Evolutionary conservation across 2,888 invertebrate genomes (phyloP).

Genomic region (Papilio gigon): DNA sequence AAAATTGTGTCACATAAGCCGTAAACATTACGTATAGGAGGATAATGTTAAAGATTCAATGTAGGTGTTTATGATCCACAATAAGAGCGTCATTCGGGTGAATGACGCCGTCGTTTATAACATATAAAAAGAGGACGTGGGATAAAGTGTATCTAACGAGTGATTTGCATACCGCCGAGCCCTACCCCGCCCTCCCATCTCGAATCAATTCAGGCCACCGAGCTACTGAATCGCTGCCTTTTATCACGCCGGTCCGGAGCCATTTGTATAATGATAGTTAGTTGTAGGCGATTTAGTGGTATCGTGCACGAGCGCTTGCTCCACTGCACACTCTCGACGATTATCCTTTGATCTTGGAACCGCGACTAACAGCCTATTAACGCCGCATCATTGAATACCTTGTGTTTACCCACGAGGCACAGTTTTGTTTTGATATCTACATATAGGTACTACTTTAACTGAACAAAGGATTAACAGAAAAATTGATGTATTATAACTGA

Average conservation of each 20-base stretch:
- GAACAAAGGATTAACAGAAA: neutral
- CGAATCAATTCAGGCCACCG: constrained; percentile 38
- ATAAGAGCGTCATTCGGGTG: constrained; percentile 12
- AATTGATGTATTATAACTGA: no score
- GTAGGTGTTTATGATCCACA: constrained; percentile 11
- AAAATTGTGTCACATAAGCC: neutral
- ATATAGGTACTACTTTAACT: constrained; percentile 23
- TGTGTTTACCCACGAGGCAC: constrained; percentile 19
- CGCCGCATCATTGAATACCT: constrained; percentile 30
- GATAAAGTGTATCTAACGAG: constrained; percentile 22
- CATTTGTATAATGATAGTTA: constrained; percentile 41
- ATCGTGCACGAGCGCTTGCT: constrained; percentile 37
- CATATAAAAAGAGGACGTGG: constrained; percentile 25
- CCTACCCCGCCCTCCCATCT: constrained; percentile 32
- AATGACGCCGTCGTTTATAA: constrained; percentile 11
- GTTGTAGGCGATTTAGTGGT: constrained; percentile 39
- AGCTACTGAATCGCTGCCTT: constrained; percentile 41
- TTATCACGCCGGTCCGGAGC: constrained; percentile 38
- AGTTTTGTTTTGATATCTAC: constrained; percentile 38
- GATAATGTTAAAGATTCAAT: constrained; percentile 8
- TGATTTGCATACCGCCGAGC: constrained; percentile 31
- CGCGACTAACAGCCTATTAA: constrained; percentile 31
- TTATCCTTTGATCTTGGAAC: constrained; percentile 39
- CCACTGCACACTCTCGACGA: constrained; percentile 38
- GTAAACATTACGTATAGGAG: neutral